Evolutionary conservation across 23 tunicate species (phyloP), one percentile per base, ranked within the genome.

Genomic region (Ascidia mentula): DNA sequence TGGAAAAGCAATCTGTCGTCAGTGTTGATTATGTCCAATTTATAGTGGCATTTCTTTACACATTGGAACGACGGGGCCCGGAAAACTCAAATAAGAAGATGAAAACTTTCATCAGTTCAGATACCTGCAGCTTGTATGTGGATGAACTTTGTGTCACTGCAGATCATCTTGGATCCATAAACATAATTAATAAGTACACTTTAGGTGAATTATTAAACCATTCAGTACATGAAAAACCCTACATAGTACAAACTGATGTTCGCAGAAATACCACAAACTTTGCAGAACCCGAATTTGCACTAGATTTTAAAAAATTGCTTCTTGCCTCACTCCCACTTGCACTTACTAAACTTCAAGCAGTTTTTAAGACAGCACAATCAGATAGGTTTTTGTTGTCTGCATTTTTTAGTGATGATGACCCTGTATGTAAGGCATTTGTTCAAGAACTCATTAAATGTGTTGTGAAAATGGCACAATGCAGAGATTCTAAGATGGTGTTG

Each of bases 1-100:
- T 53, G 31, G 37, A 70, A 7, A 30, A 75, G 77, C 18, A 31
- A 72, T n/a, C 17, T 39, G 40, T 35, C 22, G 8, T 37, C 22
- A 73, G 34, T 4, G 24, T 59, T 17, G 34, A 32, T 0, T 6
- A 35, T 31, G 53, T 35, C 38, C 65, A 28, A 3, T 28, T 53
- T 38, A 24, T 84, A 45, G 72, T 90, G 80, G 96, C 96, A 33
- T 84, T 90, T 40, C 45, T 90, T 34, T 87, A 70, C 75, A 79
- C 96, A 13, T 80, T 82, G 38, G 96, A 90, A 31, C 72, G 96
- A 45, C 73, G 37, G 37, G 42, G 45, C 24, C 28, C 70, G 4
- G 40, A 34, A 18, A 30, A 22, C 31, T 40, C 31, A 32, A 45
- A 0, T 9, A 39, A 80, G 7, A n/a, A 46, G 12, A 38, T 73